A percentile compares a stretch with the other conserved stretches of the same genome.
phyloP scores from a whole-genome alignment of 1,140 invertebrate species.

The Lepidurus arcticus region DNA sequence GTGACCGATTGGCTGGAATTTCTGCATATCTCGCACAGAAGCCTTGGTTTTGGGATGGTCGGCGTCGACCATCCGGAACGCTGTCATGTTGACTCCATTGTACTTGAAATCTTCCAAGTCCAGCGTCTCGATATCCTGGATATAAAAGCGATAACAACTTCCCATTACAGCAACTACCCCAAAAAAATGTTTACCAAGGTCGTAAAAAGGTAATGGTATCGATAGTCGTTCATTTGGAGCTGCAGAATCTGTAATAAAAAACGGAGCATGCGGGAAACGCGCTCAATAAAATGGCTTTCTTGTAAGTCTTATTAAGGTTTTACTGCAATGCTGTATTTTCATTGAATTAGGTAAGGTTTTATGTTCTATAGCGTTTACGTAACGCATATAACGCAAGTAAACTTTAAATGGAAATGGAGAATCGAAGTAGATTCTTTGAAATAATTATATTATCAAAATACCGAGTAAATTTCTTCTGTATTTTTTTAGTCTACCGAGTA shows the following conservation, averaged over 20 bases:
- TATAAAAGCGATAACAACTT: slow-evolving; percentile 35
- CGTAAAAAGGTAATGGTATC: slow-evolving; percentile 89
- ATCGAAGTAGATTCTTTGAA: too few species aligned
- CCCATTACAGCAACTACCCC: slow-evolving; percentile 32
- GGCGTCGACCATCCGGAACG: slow-evolving; percentile 77
- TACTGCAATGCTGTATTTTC: neutral
- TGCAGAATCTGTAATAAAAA: slow-evolving; percentile 66
- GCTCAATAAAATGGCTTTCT: slow-evolving; percentile 7
- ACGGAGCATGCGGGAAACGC: neutral
- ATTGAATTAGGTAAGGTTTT: neutral
- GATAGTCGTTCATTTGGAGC: slow-evolving; percentile 86
- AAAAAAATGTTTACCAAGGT: slow-evolving; percentile 67
- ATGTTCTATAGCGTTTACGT: too few species aligned
- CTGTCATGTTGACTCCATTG: slow-evolving; percentile 88
- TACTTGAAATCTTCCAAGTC: slow-evolving; percentile 91
- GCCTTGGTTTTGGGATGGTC: slow-evolving; percentile 67
- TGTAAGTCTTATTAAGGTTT: neutral
- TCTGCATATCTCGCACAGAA: slow-evolving; percentile 76
- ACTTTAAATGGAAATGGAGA: too few species aligned
- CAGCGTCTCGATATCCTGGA: slow-evolving; percentile 79
- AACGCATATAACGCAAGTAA: too few species aligned
- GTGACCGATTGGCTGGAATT: slow-evolving; percentile 74
- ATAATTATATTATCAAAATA: too few species aligned
- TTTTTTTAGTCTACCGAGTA: too few species aligned
- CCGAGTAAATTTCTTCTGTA: too few species aligned